Percentiles rank a stretch among this genome's conserved stretches.
These are phyloP conservation scores for Bombus ignitus DNA, from an alignment of 1,140 invertebrate genomes.

Conservation along the genomic window DNA sequence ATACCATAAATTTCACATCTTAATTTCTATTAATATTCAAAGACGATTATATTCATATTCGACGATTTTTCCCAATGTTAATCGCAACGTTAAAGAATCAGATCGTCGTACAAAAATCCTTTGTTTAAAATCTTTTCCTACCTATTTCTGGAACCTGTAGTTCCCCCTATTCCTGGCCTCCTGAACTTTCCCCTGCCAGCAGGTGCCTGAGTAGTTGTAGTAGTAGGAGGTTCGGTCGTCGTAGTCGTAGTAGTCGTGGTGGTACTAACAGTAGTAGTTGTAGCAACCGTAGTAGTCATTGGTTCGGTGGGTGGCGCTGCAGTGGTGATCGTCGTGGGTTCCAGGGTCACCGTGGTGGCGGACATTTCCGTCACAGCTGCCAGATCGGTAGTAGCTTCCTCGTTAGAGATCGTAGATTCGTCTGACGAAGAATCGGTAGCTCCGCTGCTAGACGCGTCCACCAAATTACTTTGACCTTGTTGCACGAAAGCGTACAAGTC, in stretches of 20 bases:
- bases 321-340: constrained; percentile 80
- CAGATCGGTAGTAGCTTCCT: constrained; percentile 84
- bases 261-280: constrained; percentile 82
- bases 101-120: too few species aligned
- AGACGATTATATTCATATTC: too few species aligned
- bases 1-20: too few species aligned
- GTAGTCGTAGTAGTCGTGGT: constrained; percentile 82
- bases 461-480: constrained; percentile 88
- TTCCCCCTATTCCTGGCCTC: constrained; percentile 72
- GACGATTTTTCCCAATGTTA: too few species aligned
- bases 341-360: constrained; percentile 84
- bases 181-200: constrained; percentile 80
- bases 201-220: constrained; percentile 67
- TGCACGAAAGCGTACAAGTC: constrained; percentile 90
- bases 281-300: constrained; percentile 82
- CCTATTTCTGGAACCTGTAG: constrained; percentile 74
- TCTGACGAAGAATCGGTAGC: constrained; percentile 73
- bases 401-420: constrained; percentile 77
- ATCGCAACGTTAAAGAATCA: too few species aligned
- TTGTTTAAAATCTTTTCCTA: constrained; percentile 29
- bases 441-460: constrained; percentile 76
- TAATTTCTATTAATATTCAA: too few species aligned
- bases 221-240: constrained; percentile 79
- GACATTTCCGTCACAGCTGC: constrained; percentile 84
- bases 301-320: background rate